Conservation (phyloP, 2,113 vertebrate species). For the Pelusios castaneus region DNA sequence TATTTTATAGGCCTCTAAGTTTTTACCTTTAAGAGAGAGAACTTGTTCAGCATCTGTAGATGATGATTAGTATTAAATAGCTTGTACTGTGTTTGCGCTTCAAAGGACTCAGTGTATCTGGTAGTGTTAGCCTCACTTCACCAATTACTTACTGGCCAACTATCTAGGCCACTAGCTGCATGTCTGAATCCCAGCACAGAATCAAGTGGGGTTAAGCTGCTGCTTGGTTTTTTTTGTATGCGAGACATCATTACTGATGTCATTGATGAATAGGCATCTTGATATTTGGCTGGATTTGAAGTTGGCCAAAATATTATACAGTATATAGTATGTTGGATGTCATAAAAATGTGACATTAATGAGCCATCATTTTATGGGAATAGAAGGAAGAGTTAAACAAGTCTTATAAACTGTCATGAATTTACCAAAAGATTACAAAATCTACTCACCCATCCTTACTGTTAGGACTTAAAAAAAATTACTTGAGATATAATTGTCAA, state of each 20-base stretch:
- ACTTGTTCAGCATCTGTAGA: no score
- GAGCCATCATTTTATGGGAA: background rate
- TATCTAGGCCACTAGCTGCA: no score
- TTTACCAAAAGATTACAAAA: background rate
- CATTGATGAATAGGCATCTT: background rate
- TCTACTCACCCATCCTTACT: background rate
- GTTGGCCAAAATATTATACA: background rate
- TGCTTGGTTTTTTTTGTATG: background rate
- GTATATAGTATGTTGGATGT: background rate
- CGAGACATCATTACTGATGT: background rate
- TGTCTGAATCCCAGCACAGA: no score
- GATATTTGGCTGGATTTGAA: constrained; percentile 10
- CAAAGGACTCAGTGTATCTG: no score
- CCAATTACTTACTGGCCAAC: no score
- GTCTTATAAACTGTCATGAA: background rate
- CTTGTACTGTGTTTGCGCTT: no score
- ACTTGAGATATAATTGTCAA: background rate
- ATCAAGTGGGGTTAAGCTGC: no score
- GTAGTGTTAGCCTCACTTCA: no score
- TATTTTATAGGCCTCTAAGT: no score
- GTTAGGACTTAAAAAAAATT: background rate
- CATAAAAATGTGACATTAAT: background rate
- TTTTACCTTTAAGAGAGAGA: no score
- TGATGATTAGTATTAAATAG: no score
- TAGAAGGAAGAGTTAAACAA: background rate